A percentile compares a stretch with the other conserved stretches of the same genome.
Evolutionary conservation across 2,797 vertebrate genomes (phyloP).

Genomic region (Epinephelus malabaricus): DNA sequence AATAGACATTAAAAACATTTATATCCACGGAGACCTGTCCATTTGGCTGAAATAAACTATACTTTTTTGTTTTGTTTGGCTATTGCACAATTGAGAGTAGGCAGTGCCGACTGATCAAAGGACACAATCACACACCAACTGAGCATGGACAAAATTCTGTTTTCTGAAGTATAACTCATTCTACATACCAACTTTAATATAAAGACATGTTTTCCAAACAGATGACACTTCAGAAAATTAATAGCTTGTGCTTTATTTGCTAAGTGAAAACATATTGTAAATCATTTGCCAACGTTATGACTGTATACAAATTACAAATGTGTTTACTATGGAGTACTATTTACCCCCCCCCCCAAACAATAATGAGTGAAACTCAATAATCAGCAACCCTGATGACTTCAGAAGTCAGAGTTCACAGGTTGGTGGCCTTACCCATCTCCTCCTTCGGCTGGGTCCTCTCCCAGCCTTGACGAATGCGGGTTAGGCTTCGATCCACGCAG

Average conservation of each 20-base stretch:
- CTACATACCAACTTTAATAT: background rate
- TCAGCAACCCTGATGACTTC: background rate
- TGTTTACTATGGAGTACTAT: background rate
- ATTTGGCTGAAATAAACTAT: slow-evolving; percentile 46
- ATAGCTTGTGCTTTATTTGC: background rate
- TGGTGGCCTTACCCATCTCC: slow-evolving; percentile 44
- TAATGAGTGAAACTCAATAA: background rate
- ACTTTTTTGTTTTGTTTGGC: slow-evolving; percentile 31
- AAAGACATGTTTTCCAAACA: background rate
- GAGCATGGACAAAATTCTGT: slow-evolving; percentile 10
- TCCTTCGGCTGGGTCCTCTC: slow-evolving; percentile 79
- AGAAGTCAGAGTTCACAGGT: slow-evolving; percentile 45
- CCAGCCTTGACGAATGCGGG: slow-evolving; percentile 92
- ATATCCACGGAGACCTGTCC: slow-evolving; percentile 42
- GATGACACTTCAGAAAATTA: background rate
- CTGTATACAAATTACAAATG: no score
- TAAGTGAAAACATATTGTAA: no score
- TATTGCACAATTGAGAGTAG: slow-evolving; percentile 24
- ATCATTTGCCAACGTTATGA: no score
- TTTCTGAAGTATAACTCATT: background rate
- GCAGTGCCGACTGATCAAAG: slow-evolving; percentile 12
- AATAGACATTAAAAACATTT: slow-evolving; percentile 53
- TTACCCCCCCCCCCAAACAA: background rate
- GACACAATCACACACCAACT: slow-evolving; percentile 21
- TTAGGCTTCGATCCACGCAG: slow-evolving; percentile 89